Conservation (phyloP, 2,888 invertebrate species). For the Philereme transversata region DNA sequence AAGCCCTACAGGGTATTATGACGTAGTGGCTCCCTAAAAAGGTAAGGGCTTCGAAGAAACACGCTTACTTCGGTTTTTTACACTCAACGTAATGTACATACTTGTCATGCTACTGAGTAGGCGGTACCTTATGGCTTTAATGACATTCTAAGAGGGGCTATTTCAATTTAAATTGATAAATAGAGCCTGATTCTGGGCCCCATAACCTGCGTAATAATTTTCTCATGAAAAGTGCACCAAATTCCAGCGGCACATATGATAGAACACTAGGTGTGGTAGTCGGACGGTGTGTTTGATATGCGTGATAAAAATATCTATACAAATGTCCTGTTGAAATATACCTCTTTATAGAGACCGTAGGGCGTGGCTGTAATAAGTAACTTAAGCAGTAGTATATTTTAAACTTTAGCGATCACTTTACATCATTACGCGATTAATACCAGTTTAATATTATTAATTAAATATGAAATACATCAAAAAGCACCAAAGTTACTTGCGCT, state of each 20-base stretch:
- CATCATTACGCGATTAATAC: too few species aligned
- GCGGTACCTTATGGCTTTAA: slow-evolving; percentile 26
- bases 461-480: too few species aligned
- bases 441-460: too few species aligned
- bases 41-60: slow-evolving; percentile 46
- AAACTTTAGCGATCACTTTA: too few species aligned
- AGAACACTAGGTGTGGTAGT: too few species aligned
- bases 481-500: neutral
- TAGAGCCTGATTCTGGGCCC: neutral
- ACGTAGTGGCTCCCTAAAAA: slow-evolving; percentile 50
- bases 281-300: too few species aligned
- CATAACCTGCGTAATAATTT: neutral
- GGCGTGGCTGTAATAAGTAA: too few species aligned
- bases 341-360: too few species aligned
- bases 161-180: slow-evolving; percentile 14
- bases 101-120: slow-evolving; percentile 39
- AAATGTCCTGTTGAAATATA: too few species aligned
- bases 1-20: slow-evolving; percentile 42
- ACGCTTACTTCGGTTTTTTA: slow-evolving; percentile 41
- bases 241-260: too few species aligned
- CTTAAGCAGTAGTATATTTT: too few species aligned
- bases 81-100: slow-evolving; percentile 37
- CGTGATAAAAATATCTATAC: too few species aligned
- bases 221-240: neutral
- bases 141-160: slow-evolving; percentile 7